phyloP scores from a whole-genome alignment of 2,797 vertebrate genomes.

The Sebastes oblongus region DNA sequence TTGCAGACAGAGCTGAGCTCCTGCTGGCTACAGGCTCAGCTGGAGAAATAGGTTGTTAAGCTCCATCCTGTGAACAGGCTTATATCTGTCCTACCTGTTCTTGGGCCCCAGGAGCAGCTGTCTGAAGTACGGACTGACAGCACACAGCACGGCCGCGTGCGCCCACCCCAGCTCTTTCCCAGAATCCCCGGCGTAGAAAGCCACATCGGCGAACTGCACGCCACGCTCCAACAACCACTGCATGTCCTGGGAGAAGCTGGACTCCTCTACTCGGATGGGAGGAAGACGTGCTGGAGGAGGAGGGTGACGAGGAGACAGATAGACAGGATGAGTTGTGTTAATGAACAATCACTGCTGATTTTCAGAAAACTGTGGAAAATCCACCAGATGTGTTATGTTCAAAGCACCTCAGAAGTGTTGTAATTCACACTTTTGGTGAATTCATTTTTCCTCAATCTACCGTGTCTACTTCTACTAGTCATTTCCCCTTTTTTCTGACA shows the following conservation, averaged over 20 bases:
- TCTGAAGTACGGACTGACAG: slow-evolving; percentile 91
- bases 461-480: slow-evolving; percentile 2
- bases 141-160: slow-evolving; percentile 91
- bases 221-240: slow-evolving; percentile 91
- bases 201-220: slow-evolving; percentile 91
- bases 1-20: not conserved
- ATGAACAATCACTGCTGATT: slow-evolving; percentile 8
- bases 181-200: slow-evolving; percentile 87
- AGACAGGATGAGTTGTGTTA: not conserved
- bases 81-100: slow-evolving; percentile 59
- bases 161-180: slow-evolving; percentile 88
- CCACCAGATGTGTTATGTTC: not conserved
- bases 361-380: not conserved
- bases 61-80: not conserved
- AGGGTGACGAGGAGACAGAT: not conserved
- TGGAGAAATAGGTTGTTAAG: not conserved
- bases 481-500: not conserved
- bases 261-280: slow-evolving; percentile 90
- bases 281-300: slow-evolving; percentile 88
- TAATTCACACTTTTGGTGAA: slow-evolving; percentile 1
- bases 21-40: slow-evolving; percentile 13
- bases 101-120: slow-evolving; percentile 90
- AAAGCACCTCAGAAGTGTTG: not conserved
- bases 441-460: not conserved
- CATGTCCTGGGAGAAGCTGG: slow-evolving; percentile 90